Evolutionary conservation across 2,113 vertebrate genomes (phyloP).

Genomic region (Willisornis vidua): DNA sequence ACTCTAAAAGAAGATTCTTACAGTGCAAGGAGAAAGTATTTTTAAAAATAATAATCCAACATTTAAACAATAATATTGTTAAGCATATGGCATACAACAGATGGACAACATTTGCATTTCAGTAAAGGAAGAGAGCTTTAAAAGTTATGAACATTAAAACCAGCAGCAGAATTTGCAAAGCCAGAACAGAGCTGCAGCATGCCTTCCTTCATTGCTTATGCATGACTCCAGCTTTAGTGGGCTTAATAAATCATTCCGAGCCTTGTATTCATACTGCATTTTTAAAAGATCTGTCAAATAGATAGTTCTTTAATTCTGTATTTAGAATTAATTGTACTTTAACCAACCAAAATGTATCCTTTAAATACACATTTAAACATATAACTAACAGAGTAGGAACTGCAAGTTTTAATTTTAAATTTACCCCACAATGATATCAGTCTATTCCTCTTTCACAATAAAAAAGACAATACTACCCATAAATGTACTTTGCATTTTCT

Average conservation of each 20-base stretch:
- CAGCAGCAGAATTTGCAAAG: conserved; percentile 14
- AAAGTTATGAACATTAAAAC: background rate
- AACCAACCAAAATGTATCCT: background rate
- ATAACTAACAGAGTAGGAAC: background rate
- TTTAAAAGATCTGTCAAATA: background rate
- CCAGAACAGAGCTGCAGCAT: background rate
- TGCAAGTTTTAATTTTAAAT: background rate
- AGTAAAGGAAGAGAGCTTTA: background rate
- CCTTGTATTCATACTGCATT: background rate
- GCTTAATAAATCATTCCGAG: conserved; percentile 35
- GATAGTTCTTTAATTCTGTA: background rate
- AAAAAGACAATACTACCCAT: background rate
- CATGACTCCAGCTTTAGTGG: background rate
- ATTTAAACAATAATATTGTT: background rate
- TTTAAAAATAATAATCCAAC: background rate
- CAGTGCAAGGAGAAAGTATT: background rate
- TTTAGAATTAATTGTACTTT: conserved; percentile 10
- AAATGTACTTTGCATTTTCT: background rate
- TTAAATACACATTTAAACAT: background rate
- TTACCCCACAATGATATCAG: background rate
- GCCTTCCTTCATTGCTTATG: conserved; percentile 22
- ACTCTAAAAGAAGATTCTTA: background rate
- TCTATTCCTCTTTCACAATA: background rate
- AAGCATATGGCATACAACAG: background rate
- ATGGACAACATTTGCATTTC: background rate